Base-by-base conservation (phyloP, 1,140 invertebrate genomes). In the Heliconius hermathena region DNA sequence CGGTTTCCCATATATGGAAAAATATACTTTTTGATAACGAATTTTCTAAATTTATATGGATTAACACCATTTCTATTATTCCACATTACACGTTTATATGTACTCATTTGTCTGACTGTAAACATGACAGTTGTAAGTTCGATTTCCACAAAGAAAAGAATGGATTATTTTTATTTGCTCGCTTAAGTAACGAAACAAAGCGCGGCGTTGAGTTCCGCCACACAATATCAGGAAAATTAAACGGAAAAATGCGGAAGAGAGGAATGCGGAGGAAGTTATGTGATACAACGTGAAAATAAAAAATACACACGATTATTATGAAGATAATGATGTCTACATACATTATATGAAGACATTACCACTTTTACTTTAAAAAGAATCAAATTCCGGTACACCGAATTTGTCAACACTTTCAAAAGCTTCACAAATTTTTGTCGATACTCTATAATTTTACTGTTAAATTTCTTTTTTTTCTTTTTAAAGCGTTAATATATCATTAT, bases 381-480 rank as follows among this genome's bases (percentile, higher is more conserved):
- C 57, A n/a, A 60, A 60, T 26, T 26, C 57, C 57, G 9, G 22
- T 26, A 9, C n/a, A 60, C 57, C 57, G 22, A 0, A 26, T 66
- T 66, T 29, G 60, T 66, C 60, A 29, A 6, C n/a, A 0, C 57
- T 60, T 60, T 60, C 57, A 60, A 60, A 26, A 5, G 57, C 22
- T 26, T n/a, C 26, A n/a, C 57, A 26, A 60, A 26, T n/a, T 60
- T 60, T 60, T 3, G 9, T 29, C 60, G 60, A 66, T 13, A 66
- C 60, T 22, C 60, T 66, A 29, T 66, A 66, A 66, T 29, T 66
- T 66, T 66, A 66, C 9, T 66, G 26, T 66, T 66, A 29, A 66
- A 29, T 66, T 66, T 66, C 60, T 16, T 66, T 26, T 66, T 66
- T 66, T 13, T 3, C n/a, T 66, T 66, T 29, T 29, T 26, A 3